Conservation (phyloP, 2,797 vertebrate genomes). For the Bovichtus diacanthus region DNA sequence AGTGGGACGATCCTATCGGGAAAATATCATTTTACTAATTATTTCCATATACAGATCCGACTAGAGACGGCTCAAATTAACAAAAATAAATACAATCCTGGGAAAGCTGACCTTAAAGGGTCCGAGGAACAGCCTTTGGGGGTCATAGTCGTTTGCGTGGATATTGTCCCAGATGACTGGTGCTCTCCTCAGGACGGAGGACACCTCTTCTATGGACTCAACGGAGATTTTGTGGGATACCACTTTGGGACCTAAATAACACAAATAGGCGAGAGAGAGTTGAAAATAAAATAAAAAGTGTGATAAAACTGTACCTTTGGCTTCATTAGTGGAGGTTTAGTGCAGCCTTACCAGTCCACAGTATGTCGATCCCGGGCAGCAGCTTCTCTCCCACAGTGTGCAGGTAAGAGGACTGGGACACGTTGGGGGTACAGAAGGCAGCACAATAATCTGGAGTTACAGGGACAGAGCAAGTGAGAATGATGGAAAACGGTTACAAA, state of each 20-base stretch:
- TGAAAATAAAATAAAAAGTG: no score
- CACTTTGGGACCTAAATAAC: conserved; percentile 93
- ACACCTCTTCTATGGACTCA: conserved; percentile 97
- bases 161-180: conserved; percentile 99
- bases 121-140: conserved; percentile 95
- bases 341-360: conserved; percentile 93
- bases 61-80: not conserved
- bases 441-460: conserved; percentile 92
- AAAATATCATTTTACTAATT: not conserved
- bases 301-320: not conserved
- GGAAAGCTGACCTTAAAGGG: conserved; percentile 88
- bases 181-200: conserved; percentile 92
- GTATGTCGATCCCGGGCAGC: conserved; percentile 92
- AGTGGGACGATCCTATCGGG: conserved; percentile 88
- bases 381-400: conserved; percentile 95
- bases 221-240: conserved; percentile 97
- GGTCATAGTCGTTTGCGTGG: conserved; percentile 99
- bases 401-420: conserved; percentile 93
- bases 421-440: conserved; percentile 92
- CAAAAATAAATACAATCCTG: not conserved
- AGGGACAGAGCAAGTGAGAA: not conserved
- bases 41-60: not conserved
- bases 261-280: not conserved
- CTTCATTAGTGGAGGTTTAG: not conserved
- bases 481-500: not conserved